These are phyloP conservation scores for Drosophila aff. DNA, from an alignment of 1,140 invertebrate species.

Conservation along the genomic window DNA sequence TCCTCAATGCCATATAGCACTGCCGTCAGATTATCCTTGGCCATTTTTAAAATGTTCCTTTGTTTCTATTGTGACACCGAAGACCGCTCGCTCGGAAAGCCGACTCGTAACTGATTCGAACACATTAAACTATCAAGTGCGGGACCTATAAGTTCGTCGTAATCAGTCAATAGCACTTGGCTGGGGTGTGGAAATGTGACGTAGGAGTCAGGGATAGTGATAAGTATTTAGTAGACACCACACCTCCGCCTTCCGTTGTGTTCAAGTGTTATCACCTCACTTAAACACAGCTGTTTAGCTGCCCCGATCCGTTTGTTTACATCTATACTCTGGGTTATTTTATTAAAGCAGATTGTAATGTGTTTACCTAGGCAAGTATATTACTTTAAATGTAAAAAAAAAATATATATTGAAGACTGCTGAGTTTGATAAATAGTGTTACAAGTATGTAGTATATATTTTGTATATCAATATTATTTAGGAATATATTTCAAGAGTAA, in stretches of 20 bases:
- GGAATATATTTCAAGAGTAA: no score
- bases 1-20: slow-evolving; percentile 92
- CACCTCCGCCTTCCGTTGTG: not conserved
- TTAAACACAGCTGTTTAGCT: slow-evolving; percentile 10
- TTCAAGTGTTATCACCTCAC: slow-evolving; percentile 11
- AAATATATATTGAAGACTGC: not conserved
- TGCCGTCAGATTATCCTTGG: slow-evolving; percentile 87
- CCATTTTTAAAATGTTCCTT: slow-evolving; percentile 42
- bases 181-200: slow-evolving; percentile 10
- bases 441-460: no score
- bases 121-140: not conserved
- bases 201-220: slow-evolving; percentile 18
- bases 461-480: no score
- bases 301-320: slow-evolving; percentile 9
- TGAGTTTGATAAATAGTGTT: no score
- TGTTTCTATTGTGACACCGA: not conserved
- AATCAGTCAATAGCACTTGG: slow-evolving; percentile 18
- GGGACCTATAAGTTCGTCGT: not conserved
- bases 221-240: slow-evolving; percentile 11
- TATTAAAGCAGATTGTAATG: not conserved
- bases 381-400: not conserved
- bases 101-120: slow-evolving; percentile 26
- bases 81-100: slow-evolving; percentile 10
- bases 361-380: not conserved
- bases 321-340: not conserved